Evolutionary conservation across 2,797 vertebrate genomes (phyloP), one percentile per base, ranked within the genome.

Genomic region (Mormyrus hasselquistii): DNA sequence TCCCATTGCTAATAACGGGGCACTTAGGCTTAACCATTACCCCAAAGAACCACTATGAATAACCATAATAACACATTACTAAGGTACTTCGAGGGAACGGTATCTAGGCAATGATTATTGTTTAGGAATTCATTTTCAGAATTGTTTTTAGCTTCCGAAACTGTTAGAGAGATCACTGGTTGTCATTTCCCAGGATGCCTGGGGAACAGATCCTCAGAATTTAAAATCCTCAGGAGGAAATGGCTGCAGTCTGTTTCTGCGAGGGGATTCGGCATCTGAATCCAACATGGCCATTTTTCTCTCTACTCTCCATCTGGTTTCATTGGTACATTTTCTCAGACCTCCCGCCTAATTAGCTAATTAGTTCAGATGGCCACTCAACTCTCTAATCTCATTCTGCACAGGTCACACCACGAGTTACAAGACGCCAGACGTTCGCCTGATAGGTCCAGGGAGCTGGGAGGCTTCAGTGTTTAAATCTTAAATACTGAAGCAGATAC

Each of bases 321-420:
- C 49, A 52, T 19, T 53, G 22, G 44, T 52, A 53, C 84, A 34
- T 14, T 86, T 34, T 53, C 50, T 29, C 84, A 86, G 29, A 29
- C 84, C 84, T 86, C 84, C 84, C 52, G 84, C 84, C 84, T 52
- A 86, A 86, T 52, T 52, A 86, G 84, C 84, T 53, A 86, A 86
- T 86, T 86, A 86, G 84, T 53, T 86, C 47, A 86, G 47, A 29
- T 86, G 84, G 10, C 22, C 49, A 52, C 52, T 86, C 84, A 34
- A 86, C 47, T 52, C 84, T 38, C 50, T 16, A 86, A 53, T 53
- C 49, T 86, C 50, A 53, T 53, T 86, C 84, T 29, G 84, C 84
- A 29, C 84, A 52, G 84, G 84, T 86, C 84, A 53, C 22, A 52
- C 84, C 10, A 1, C 76, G 41, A 82, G 83, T 53, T 85, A 34